Evolutionary conservation across 2,113 vertebrate species (phyloP).

Genomic region (Indri indri): DNA sequence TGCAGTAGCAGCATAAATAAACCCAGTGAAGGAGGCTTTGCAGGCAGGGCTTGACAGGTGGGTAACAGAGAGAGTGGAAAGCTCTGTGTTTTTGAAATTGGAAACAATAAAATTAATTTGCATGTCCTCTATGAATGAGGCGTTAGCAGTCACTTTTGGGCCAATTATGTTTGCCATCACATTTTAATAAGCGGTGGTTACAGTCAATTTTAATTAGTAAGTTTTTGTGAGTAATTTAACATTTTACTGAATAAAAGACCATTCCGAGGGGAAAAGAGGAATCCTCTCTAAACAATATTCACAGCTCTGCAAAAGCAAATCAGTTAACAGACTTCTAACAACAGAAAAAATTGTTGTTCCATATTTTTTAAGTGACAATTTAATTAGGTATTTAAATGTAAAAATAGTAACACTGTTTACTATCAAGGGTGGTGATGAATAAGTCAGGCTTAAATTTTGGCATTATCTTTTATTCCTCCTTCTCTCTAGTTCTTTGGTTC

Average conservation of each 20-base stretch:
- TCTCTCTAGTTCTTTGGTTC: neutral
- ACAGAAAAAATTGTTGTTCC: constrained; percentile 12
- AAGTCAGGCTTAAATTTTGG: constrained; percentile 14
- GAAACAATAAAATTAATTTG: constrained; percentile 63
- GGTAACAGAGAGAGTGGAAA: neutral
- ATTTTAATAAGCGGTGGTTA: constrained; percentile 53
- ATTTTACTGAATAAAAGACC: constrained; percentile 56
- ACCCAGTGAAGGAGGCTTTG: neutral
- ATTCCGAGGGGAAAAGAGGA: constrained; percentile 38
- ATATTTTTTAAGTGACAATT: constrained; percentile 70
- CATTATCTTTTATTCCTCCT: neutral
- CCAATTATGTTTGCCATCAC: constrained; percentile 64
- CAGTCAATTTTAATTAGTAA: constrained; percentile 69
- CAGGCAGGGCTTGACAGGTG: constrained; percentile 17
- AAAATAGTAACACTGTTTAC: constrained; percentile 53
- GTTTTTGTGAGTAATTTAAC: constrained; percentile 67
- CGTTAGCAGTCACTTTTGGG: constrained; percentile 48
- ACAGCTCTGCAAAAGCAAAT: constrained; percentile 43
- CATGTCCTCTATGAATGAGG: constrained; percentile 23
- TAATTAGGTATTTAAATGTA: constrained; percentile 69
- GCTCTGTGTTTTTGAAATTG: constrained; percentile 9
- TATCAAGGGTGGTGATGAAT: constrained; percentile 20
- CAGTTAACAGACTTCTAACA: constrained; percentile 38
- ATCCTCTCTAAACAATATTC: constrained; percentile 54
- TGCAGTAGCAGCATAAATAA: neutral